Evolutionary conservation across 2,113 vertebrate genomes (phyloP), one percentile per base, ranked within the genome.

Genomic region (Archilochus colubris): DNA sequence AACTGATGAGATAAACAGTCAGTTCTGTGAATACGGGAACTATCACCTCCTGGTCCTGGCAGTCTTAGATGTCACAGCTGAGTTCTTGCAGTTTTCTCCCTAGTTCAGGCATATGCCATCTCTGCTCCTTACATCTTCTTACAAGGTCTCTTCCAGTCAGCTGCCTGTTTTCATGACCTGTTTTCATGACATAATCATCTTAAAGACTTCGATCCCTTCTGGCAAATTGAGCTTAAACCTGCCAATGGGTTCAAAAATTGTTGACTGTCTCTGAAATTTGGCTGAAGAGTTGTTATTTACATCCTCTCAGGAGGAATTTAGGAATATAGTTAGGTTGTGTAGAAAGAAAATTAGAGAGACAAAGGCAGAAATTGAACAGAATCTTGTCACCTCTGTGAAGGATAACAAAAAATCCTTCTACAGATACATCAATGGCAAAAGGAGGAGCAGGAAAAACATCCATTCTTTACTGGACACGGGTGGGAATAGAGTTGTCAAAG

Each of bases 131-230:
- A 24, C 30, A n/a, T 38, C 73, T 27, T 80, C 81, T 79, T 20
- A 82, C 58, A 51, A 70, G 33, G 67, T 85, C 82, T 67, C 67
- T 89, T 76, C 55, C 64, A 96, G 68, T 48, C 86, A 93, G 90
- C 55, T 62, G 64, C 63, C 72, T 77, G 48, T 81, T 88, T 76
- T 46, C 72, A 80, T 53, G 55, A 12, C 53, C 64, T 94, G 36
- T 36, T 36, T 36, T 38, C 10, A 9, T 38, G 36, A 70, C 61
- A 78, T 58, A 74, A 78, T 78, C 28, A 90, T 64, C 73, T 70
- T 70, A 70, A 89, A 86, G 72, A 55, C 61, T 83, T 55, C 82
- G 53, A 51, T 31, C 33, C 59, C 25, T 88, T 88, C 63, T 14
- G 5, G 80, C 48, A 74, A 70, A 75, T 23, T 44, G 14, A 20